These are phyloP conservation scores for Cotesia congregata DNA, from an alignment of 2,888 invertebrate genomes.

Conservation along the genomic window DNA sequence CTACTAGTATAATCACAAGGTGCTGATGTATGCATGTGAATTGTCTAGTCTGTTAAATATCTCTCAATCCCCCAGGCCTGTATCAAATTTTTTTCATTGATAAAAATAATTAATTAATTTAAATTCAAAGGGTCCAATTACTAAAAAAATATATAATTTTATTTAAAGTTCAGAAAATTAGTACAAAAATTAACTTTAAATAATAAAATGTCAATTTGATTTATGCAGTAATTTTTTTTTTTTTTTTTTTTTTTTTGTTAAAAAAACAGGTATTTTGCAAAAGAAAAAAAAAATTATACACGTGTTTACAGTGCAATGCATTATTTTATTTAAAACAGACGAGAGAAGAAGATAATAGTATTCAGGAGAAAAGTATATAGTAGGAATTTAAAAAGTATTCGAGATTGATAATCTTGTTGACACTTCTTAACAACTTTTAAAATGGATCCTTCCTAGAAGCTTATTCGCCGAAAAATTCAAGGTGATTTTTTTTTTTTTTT, in stretches of 20 bases:
- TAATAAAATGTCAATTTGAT: neutral
- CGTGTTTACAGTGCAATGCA: too few species aligned
- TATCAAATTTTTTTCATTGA: neutral
- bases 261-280: neutral
- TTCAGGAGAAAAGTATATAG: neutral
- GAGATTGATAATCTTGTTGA: slow-evolving; percentile 1
- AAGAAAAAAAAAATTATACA: too few species aligned
- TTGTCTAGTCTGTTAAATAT: slow-evolving; percentile 9
- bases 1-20: slow-evolving; percentile 51
- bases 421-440: neutral
- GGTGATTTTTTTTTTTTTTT: neutral
- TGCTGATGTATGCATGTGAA: slow-evolving; percentile 52
- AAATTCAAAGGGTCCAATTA: too few species aligned
- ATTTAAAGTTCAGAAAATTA: neutral
- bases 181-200: neutral
- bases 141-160: neutral
- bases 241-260: neutral
- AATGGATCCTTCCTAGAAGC: neutral
- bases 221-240: neutral
- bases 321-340: neutral
- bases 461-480: neutral
- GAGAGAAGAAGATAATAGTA: neutral
- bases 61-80: neutral
- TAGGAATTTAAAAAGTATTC: neutral
- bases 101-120: too few species aligned